Evolutionary conservation across 2,888 invertebrate genomes (phyloP).

Genomic region (Coremacera marginata): DNA sequence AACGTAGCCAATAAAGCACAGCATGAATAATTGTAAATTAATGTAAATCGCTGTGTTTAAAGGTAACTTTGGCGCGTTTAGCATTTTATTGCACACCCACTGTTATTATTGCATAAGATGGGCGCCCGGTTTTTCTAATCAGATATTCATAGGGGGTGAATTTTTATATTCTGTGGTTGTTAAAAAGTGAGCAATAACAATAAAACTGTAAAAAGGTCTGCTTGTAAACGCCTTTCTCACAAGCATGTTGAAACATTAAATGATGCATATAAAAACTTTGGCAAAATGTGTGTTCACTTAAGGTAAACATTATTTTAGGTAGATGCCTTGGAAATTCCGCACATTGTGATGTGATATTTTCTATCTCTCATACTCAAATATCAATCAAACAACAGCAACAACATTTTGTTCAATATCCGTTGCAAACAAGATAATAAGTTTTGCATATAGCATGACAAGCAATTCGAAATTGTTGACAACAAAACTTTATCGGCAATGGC

Average conservation of each 20-base stretch:
- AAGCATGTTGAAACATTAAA: background rate
- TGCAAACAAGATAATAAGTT: slow-evolving; percentile 18
- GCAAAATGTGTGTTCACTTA: background rate
- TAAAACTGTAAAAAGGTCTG: slow-evolving; percentile 14
- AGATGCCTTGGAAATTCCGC: background rate
- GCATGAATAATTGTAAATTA: slow-evolving; percentile 67
- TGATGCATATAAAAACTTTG: background rate
- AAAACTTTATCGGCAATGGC: slow-evolving; percentile 21
- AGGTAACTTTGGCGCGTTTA: slow-evolving; percentile 8
- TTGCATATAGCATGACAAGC: slow-evolving; percentile 17
- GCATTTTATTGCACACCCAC: slow-evolving; percentile 25
- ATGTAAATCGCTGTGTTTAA: slow-evolving; percentile 60
- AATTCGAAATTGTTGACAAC: slow-evolving; percentile 29
- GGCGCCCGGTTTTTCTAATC: background rate
- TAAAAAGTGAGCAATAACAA: slow-evolving; percentile 22
- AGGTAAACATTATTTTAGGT: background rate
- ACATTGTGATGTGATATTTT: background rate
- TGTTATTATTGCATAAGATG: background rate
- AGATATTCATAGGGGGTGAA: background rate
- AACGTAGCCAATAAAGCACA: slow-evolving; percentile 55
- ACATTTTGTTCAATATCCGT: slow-evolving; percentile 24
- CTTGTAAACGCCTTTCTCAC: background rate
- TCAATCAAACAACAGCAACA: background rate
- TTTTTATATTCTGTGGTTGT: background rate
- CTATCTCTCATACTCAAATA: background rate